Base-by-base conservation (phyloP, 2,797 vertebrate species). In the Squalus acanthias region DNA sequence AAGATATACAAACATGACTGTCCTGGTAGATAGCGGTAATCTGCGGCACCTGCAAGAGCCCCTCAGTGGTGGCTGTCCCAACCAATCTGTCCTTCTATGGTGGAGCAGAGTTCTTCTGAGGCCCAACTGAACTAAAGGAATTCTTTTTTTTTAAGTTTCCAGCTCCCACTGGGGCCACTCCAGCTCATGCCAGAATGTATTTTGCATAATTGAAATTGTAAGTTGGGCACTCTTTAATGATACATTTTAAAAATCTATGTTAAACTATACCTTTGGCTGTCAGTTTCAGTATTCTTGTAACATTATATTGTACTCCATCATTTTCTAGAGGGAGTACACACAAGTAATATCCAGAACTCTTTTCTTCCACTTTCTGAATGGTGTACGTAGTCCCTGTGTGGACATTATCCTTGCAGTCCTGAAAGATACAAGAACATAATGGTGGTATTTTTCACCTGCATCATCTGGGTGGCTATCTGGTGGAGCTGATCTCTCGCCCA, bases 311-410 rank as follows among this genome's bases (percentile, higher is more conserved):
- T 20, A 95, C 15, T 57, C 94, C 46, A 74, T 5, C 70, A 57
- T 95, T 95, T 76, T 76, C 70, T 33, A 95, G 50, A 60, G 94
- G 17, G 29, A 95, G 94, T 76, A 95, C 70, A 57, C 94, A 95
- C 15, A n/a, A 29, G 70, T 95, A 95, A n/a, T 33, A 20, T 76
- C 94, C 94, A 74, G 94, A 50, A 57, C 26, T 95, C 50, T 17
- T 57, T 57, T 76, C 69, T 72, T 95, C 70, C 70, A 95, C 46
- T 53, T 76, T 95, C 26, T 26, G 46, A 95, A 95, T 95, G 50
- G 70, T 74, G 7, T 76, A 95, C 46, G 15, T 8, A 60, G 22
- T 57, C 29, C 94, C 94, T 74, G 50, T 95, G 70, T 95, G 39
- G 13, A 95, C 94, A 33, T 95, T 95, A 29, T 76, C 50, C 50